phyloP scores from a whole-genome alignment of 2,797 vertebrate genomes.

The Aotus griseimembra region DNA sequence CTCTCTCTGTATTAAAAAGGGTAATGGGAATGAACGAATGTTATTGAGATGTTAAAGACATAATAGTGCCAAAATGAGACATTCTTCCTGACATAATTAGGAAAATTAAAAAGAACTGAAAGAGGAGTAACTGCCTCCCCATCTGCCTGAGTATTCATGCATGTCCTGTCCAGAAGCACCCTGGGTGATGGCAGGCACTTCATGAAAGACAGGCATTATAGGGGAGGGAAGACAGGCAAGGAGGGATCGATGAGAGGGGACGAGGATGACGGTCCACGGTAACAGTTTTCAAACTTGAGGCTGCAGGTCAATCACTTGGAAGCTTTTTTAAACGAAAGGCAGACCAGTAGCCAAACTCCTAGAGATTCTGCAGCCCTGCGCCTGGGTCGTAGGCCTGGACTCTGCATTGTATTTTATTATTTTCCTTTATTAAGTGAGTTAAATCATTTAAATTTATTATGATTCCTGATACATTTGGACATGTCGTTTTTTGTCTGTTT shows the following conservation, averaged over 20 bases:
- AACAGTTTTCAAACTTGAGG: neutral
- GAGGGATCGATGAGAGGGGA: neutral
- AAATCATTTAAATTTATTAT: neutral
- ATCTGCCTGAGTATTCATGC: neutral
- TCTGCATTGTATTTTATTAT: neutral
- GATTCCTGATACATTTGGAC: neutral
- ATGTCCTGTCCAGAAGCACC: neutral
- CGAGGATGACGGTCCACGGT: neutral
- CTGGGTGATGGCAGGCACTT: rapidly evolving
- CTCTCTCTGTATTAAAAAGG: neutral
- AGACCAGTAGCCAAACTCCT: neutral
- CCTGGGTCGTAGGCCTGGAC: neutral
- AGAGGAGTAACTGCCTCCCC: neutral
- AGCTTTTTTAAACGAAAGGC: neutral
- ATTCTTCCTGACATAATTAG: neutral
- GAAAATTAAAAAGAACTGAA: neutral
- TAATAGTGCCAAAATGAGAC: neutral
- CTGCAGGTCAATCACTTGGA: neutral
- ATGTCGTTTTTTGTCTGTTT: neutral
- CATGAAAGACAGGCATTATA: neutral
- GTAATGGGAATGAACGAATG: neutral
- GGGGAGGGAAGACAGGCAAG: neutral
- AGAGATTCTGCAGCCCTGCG: neutral
- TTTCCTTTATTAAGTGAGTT: neutral
- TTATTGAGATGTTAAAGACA: neutral